Conservation (phyloP, 2,888 invertebrate species). For the Polydrusus tereticollis region DNA sequence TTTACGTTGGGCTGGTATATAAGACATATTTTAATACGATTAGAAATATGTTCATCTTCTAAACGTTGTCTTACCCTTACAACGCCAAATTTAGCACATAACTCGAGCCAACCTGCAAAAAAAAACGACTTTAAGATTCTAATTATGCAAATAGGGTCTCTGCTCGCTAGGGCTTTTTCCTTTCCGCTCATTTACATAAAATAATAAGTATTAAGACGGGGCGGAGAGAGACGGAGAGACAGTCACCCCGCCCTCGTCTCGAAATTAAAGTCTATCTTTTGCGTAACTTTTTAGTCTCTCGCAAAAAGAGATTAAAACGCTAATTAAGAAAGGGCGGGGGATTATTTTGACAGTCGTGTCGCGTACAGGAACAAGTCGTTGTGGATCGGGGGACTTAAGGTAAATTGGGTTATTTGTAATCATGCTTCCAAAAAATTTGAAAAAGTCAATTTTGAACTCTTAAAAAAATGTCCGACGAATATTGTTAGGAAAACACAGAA, state of each 20-base stretch:
- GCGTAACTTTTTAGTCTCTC: slow-evolving; percentile 53
- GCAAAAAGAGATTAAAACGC: slow-evolving; percentile 52
- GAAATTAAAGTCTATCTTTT: slow-evolving; percentile 55
- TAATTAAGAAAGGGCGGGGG: slow-evolving; percentile 43
- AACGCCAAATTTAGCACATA: not conserved
- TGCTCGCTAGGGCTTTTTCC: slow-evolving; percentile 57
- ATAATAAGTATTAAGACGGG: slow-evolving; percentile 56
- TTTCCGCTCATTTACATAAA: slow-evolving; percentile 58
- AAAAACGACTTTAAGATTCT: slow-evolving; percentile 54
- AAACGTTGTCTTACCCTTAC: no score
- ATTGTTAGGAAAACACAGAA: no score
- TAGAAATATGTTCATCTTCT: no score
- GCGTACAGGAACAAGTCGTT: no score
- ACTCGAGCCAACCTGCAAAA: slow-evolving; percentile 4
- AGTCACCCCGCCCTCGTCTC: slow-evolving; percentile 23
- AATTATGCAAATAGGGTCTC: slow-evolving; percentile 58
- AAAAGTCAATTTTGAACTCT: no score
- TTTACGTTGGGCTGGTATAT: no score
- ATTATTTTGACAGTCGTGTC: slow-evolving; percentile 33
- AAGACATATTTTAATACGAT: no score
- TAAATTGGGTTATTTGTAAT: no score
- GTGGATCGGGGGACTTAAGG: no score
- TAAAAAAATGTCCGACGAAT: no score
- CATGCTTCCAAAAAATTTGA: no score
- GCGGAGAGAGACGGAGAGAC: not conserved